phyloP scores from a whole-genome alignment of 2,113 vertebrate species.

The Eudyptes chrysolophus region DNA sequence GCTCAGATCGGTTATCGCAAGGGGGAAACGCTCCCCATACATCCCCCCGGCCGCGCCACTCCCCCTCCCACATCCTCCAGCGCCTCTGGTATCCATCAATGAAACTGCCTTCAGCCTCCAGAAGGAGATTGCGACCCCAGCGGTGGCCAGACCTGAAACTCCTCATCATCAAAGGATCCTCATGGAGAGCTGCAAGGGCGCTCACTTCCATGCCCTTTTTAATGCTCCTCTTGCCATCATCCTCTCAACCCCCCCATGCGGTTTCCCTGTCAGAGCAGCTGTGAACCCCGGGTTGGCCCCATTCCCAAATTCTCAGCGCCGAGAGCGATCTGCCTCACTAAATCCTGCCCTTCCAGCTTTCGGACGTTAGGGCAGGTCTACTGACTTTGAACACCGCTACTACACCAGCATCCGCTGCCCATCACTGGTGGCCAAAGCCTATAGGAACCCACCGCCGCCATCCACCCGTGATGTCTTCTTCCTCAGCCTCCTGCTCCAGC shows the following conservation, averaged over 20 bases:
- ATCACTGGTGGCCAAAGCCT: neutral
- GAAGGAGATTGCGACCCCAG: neutral
- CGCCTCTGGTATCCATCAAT: constrained; percentile 4
- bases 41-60: neutral
- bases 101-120: neutral
- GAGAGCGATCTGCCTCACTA: neutral
- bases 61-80: neutral
- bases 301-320: neutral
- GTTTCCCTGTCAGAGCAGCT: neutral
- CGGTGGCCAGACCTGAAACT: neutral
- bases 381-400: neutral
- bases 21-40: neutral
- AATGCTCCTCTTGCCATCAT: neutral
- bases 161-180: neutral
- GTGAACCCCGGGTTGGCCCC: neutral
- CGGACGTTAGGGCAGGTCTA: neutral
- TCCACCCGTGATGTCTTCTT: accelerated
- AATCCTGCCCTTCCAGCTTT: neutral
- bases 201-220: accelerated
- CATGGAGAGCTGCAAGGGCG: neutral
- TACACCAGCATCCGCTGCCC: neutral
- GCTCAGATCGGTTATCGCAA: constrained; percentile 24
- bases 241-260: accelerated
- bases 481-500: neutral
- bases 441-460: neutral